These are phyloP conservation scores for Tachysurus vachellii DNA, from an alignment of 2,113 vertebrate genomes.

Conservation along the genomic window DNA sequence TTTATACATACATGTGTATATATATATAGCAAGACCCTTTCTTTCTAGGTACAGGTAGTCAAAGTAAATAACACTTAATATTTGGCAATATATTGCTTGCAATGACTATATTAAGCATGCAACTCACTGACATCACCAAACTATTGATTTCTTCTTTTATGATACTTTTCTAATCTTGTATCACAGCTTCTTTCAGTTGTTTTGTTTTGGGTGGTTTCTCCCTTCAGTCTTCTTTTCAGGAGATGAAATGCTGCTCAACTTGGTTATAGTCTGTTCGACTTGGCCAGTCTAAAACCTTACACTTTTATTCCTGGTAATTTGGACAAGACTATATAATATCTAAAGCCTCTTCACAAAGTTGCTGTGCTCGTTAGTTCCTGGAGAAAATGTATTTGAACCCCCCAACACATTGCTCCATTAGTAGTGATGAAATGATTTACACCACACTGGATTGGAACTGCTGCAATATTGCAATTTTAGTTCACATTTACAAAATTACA, in stretches of 20 bases:
- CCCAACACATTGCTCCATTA: not conserved
- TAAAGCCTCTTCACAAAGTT: not conserved
- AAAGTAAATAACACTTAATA: too few relatives aligned
- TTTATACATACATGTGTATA: too few relatives aligned
- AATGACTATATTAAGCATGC: too few relatives aligned
- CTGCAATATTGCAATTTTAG: not conserved
- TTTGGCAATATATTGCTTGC: too few relatives aligned
- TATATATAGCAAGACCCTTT: too few relatives aligned
- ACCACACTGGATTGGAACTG: not conserved
- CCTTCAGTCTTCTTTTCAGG: not conserved
- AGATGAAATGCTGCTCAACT: not conserved
- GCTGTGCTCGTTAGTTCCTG: not conserved
- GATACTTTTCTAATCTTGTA: too few relatives aligned
- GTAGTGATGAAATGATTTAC: constrained; percentile 9
- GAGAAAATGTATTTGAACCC: not conserved
- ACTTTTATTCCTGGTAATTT: not conserved
- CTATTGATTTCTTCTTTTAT: too few relatives aligned
- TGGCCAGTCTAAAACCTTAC: not conserved
- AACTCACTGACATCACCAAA: too few relatives aligned
- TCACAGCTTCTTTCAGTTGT: too few relatives aligned
- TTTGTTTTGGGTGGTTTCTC: too few relatives aligned
- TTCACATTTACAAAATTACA: not conserved
- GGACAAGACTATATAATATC: not conserved
- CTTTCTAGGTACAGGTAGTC: too few relatives aligned
- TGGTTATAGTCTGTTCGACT: not conserved